phyloP scores from a whole-genome alignment of 2,888 invertebrate genomes.

The Vannuccia rotundouncinata region DNA sequence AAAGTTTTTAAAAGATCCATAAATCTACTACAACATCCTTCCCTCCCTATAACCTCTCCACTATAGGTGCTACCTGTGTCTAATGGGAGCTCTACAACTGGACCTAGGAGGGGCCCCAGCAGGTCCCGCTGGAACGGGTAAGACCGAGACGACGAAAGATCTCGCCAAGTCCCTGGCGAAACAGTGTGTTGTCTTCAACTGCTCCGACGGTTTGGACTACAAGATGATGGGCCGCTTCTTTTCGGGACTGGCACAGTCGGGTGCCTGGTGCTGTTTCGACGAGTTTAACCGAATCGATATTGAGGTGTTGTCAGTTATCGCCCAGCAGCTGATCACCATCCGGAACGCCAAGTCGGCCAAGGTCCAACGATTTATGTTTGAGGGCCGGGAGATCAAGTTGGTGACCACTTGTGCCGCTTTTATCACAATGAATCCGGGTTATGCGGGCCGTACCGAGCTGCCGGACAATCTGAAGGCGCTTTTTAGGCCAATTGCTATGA shows the following conservation, averaged over 20 bases:
- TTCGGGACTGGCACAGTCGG: conserved; percentile 78
- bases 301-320: conserved; percentile 79
- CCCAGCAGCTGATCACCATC: conserved; percentile 79
- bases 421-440: conserved; percentile 86
- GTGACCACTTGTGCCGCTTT: conserved; percentile 74
- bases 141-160: conserved; percentile 84
- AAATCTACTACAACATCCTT: no score
- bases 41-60: neutral
- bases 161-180: conserved; percentile 77
- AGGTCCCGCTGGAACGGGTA: conserved; percentile 77
- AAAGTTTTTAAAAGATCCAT: no score
- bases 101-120: conserved; percentile 80
- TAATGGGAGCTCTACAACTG: conserved; percentile 80
- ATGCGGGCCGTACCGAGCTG: conserved; percentile 78
- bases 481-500: conserved; percentile 80
- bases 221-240: conserved; percentile 83
- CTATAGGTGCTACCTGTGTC: conserved; percentile 71
- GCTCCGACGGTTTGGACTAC: conserved; percentile 70
- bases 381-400: conserved; percentile 77
- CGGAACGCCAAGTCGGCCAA: conserved; percentile 72
- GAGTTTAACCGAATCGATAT: conserved; percentile 85
- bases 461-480: conserved; percentile 80
- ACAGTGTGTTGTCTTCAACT: conserved; percentile 84
- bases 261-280: conserved; percentile 86
- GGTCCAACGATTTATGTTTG: conserved; percentile 71